Base-by-base conservation (phyloP, 2,888 invertebrate genomes). In the Zaprionus lineosus region DNA sequence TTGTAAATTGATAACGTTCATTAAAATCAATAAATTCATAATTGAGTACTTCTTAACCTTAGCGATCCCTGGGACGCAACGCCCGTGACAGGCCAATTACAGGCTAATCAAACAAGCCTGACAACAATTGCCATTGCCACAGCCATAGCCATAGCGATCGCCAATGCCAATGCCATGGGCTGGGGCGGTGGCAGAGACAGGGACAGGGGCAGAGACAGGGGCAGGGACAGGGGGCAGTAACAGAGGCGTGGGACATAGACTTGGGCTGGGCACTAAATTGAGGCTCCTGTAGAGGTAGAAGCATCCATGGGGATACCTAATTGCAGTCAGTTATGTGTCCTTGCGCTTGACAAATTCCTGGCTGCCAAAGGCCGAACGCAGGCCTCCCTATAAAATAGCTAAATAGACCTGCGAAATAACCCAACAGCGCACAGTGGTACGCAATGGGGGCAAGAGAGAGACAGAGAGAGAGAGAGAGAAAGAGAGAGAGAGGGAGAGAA, bases 41-140 rank as follows among this genome's bases (percentile, higher is more conserved):
- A 77, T 82, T 77, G 69, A 83, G 77, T 83, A 75, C 72, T 77
- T 68, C 5, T 19, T 19, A 2, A n/a, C 14, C n/a, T 7, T 2
- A 24, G 18, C 29, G 24, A 33, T 26, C 24, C 11, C 15, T 14
- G 4, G 6, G 6, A 11, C 4, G 5, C 6, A 4, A 43, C 21
- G 31, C 41, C 39, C 14, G 47, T 50, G 57, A 60, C 64, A 56
- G 53, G 41, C 70, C 84, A 82, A 82, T 84, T 84, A 79, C 79
- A 62, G 58, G 73, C 59, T 82, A 82, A 79, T 79, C 79, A 84
- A 79, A 84, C 85, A 79, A 82, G 85, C 61, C 81, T 83, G 79
- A 79, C 85, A 79, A 79, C 79, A 79, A 84, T 78, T 71, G 64
- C 74, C 73, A 70, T 73, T 77, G 72, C 59, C 66, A 69, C 57